A percentile compares a stretch with the other conserved stretches of the same genome.
These are phyloP conservation scores for Sinohyriopsis cumingii DNA, from an alignment of 2,888 invertebrate genomes.

Conservation along the genomic window DNA sequence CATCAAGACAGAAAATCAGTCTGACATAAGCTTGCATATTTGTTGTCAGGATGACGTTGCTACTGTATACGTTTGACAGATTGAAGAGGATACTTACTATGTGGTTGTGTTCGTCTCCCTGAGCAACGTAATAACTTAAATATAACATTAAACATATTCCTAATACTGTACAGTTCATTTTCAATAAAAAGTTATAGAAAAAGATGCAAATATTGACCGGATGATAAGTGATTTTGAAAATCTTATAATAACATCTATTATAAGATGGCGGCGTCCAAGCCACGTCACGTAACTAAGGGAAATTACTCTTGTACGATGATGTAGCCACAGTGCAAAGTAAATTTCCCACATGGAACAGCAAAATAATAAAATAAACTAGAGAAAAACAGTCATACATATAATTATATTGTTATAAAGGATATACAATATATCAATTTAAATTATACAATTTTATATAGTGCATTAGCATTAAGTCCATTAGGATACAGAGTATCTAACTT, in stretches of 20 bases:
- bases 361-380: too few relatives aligned
- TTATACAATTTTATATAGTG: too few relatives aligned
- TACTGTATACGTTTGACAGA: conserved; percentile 3
- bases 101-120: conserved; percentile 85
- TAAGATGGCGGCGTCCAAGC: conserved; percentile 65
- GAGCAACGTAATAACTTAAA: conserved; percentile 38
- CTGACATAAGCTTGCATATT: too few relatives aligned
- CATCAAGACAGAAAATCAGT: too few relatives aligned
- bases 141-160: conserved; percentile 23
- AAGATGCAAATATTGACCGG: not conserved
- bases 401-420: too few relatives aligned
- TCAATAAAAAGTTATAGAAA: not conserved
- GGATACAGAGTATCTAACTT: too few relatives aligned
- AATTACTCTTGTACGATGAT: conserved; percentile 18
- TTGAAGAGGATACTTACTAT: conserved; percentile 76
- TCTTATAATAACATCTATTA: not conserved
- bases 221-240: too few relatives aligned
- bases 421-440: too few relatives aligned
- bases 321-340: too few relatives aligned
- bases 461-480: too few relatives aligned
- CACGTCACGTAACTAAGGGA: conserved; percentile 58
- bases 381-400: too few relatives aligned
- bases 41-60: conserved; percentile 24
- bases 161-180: conserved; percentile 37
- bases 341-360: too few relatives aligned